These are phyloP conservation scores for Lithophane socia DNA, from an alignment of 2,888 invertebrate species.

Conservation along the genomic window DNA sequence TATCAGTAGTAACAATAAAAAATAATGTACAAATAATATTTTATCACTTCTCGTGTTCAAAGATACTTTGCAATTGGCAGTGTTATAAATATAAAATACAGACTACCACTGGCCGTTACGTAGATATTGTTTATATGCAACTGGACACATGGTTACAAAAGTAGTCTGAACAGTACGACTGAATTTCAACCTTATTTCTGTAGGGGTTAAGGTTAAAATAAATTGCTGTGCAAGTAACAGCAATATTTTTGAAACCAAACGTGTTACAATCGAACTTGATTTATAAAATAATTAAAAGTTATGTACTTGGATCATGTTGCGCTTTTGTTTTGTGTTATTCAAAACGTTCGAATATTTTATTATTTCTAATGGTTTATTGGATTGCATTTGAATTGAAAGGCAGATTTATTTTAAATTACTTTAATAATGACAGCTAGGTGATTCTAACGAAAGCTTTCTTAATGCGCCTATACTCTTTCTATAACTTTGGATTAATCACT, in stretches of 20 bases:
- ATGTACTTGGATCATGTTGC: slow-evolving; percentile 38
- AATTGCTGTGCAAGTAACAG: neutral
- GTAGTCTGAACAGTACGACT: neutral
- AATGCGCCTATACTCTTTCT: neutral
- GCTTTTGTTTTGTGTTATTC: slow-evolving; percentile 38
- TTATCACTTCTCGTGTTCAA: slow-evolving; percentile 61
- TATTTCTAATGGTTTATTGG: neutral
- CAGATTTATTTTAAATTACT: neutral
- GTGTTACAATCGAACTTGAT: slow-evolving; percentile 54
- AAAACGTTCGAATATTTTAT: slow-evolving; percentile 31
- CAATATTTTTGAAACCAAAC: slow-evolving; percentile 54
- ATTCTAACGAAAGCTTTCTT: neutral
- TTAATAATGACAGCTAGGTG: neutral
- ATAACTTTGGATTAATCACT: neutral
- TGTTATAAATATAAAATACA: slow-evolving; percentile 64
- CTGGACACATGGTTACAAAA: slow-evolving; percentile 54
- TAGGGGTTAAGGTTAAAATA: neutral
- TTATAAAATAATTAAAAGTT: slow-evolving; percentile 58
- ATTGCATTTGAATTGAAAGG: neutral
- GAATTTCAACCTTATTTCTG: slow-evolving; percentile 16
- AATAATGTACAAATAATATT: slow-evolving; percentile 64
- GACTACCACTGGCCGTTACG: slow-evolving; percentile 47
- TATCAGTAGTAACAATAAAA: slow-evolving; percentile 62
- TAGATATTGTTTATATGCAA: slow-evolving; percentile 62
- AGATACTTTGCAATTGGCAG: slow-evolving; percentile 64